These are phyloP conservation scores for Drosophila setifemur DNA, from an alignment of 1,140 invertebrate species.

Conservation along the genomic window DNA sequence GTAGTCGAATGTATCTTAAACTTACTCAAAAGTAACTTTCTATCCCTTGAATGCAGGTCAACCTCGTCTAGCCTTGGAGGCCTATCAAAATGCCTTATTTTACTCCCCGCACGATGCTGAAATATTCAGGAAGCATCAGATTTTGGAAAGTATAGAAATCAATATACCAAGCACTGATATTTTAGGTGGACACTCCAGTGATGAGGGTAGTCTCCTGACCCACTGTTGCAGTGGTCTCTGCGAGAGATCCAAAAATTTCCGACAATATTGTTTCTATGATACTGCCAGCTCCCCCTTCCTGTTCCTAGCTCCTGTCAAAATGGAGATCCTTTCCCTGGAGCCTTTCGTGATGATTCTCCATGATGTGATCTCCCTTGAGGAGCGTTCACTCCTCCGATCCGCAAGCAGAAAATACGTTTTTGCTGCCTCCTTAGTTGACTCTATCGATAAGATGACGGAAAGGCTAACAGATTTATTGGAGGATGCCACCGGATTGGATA, in stretches of 20 bases:
- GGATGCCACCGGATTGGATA: not conserved
- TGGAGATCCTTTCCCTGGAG: conserved; percentile 18
- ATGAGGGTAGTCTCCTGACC: not conserved
- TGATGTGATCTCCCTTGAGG: not conserved
- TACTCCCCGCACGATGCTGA: not conserved
- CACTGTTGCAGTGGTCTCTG: conserved; percentile 26
- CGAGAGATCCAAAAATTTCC: not conserved
- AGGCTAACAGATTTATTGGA: not conserved
- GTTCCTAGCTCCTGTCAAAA: conserved; percentile 23
- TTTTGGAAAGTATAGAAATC: not conserved
- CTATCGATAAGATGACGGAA: not conserved
- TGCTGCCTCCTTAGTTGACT: too few species aligned
- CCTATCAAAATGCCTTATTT: not conserved
- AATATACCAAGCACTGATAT: too few species aligned
- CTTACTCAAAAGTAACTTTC: too few species aligned
- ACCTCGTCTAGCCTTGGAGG: not conserved
- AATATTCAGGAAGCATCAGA: not conserved
- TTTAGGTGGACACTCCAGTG: too few species aligned
- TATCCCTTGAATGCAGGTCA: too few species aligned
- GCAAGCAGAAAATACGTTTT: not conserved
- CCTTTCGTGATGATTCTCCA: conserved; percentile 19
- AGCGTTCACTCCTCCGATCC: not conserved
- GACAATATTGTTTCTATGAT: conserved; percentile 31
- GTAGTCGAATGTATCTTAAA: not conserved
- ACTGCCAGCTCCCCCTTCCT: conserved; percentile 2